phyloP scores from a whole-genome alignment of 53 echinoderm and acorn worm genomes.

The Stichopus horrens region DNA sequence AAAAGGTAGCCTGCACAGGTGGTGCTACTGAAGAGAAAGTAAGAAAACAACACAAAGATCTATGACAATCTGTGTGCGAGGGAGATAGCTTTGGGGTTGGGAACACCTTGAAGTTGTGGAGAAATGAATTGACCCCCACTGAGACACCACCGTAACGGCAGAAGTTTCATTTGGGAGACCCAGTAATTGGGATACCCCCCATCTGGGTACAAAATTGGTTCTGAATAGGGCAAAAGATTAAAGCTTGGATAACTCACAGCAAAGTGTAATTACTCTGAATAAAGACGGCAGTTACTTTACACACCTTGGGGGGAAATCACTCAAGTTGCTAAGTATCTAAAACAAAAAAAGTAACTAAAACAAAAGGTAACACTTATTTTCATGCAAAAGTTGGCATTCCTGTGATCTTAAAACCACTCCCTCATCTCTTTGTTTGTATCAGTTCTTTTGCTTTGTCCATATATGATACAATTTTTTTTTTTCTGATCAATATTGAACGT shows the following conservation, averaged over 20 bases:
- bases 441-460: too few species aligned
- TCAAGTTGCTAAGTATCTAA: too few species aligned
- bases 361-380: too few species aligned
- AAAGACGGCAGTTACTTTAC: not conserved
- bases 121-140: not conserved
- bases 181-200: slow-evolving; percentile 42
- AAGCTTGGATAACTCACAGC: slow-evolving; percentile 35
- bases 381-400: too few species aligned
- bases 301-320: not conserved
- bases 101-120: slow-evolving; percentile 34
- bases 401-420: too few species aligned
- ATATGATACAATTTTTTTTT: too few species aligned
- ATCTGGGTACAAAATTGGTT: slow-evolving; percentile 29
- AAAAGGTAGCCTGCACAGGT: slow-evolving; percentile 33
- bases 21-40: not conserved
- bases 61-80: not conserved
- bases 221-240: slow-evolving; percentile 32
- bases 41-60: slow-evolving; percentile 17
- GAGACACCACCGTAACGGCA: not conserved
- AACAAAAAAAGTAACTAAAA: too few species aligned
- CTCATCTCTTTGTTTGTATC: too few species aligned
- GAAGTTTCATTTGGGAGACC: not conserved
- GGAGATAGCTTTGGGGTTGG: slow-evolving; percentile 26
- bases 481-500: too few species aligned
- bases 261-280: slow-evolving; percentile 24